Conservation (phyloP, 1,140 invertebrate species). For the Lasaia peninsularis region DNA sequence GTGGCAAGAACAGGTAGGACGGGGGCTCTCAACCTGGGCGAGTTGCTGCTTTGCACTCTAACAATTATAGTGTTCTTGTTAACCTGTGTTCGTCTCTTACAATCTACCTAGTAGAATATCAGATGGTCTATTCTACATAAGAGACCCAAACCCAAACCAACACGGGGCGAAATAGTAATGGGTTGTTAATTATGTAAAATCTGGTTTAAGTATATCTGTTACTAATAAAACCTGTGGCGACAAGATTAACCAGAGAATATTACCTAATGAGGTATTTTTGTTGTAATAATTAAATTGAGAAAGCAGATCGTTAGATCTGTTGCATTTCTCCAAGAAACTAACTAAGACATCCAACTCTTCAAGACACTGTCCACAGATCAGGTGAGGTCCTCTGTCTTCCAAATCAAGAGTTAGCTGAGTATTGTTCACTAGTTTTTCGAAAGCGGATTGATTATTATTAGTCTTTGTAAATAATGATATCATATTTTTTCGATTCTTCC, state of each 20-base stretch:
- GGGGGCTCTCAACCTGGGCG: too few relatives aligned
- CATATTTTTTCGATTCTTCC: constrained; percentile 26
- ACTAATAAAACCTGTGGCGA: not conserved
- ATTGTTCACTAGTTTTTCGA: constrained; percentile 32
- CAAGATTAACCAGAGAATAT: not conserved
- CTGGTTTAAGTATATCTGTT: not conserved
- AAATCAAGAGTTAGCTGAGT: constrained; percentile 27
- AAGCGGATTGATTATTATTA: constrained; percentile 25
- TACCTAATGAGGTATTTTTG: not conserved
- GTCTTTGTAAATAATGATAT: constrained; percentile 31
- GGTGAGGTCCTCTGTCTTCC: constrained; percentile 27
- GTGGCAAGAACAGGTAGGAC: too few relatives aligned
- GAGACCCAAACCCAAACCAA: too few relatives aligned
- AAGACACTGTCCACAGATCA: constrained; percentile 39
- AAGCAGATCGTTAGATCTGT: constrained; percentile 34
- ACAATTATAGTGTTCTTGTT: too few relatives aligned
- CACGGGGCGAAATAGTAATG: too few relatives aligned
- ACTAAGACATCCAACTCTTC: constrained; percentile 36
- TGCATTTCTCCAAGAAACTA: constrained; percentile 41
- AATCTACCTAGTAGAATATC: too few relatives aligned
- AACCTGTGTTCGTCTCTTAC: too few relatives aligned
- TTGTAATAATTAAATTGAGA: not conserved
- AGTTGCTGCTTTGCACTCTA: too few relatives aligned
- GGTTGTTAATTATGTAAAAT: not conserved
- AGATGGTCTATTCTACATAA: too few relatives aligned